Evolutionary conservation across 1,140 invertebrate genomes (phyloP), one percentile per base, ranked within the genome.

Genomic region (Hermatobates lingyangjiaoensis): DNA sequence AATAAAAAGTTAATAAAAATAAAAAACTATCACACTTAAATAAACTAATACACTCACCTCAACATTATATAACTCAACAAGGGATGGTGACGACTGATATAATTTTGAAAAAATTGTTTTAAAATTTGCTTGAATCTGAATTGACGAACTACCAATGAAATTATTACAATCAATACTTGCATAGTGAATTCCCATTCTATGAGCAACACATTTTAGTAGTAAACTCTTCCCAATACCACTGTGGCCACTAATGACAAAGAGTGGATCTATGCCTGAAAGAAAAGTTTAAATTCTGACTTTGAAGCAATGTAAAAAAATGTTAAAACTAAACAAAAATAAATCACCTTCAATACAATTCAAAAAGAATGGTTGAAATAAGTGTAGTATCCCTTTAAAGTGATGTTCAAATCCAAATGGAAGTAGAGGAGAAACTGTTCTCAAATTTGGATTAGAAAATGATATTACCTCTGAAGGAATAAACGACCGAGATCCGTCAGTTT

Each of bases 201-300:
- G 15, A 38, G 20, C 27, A 7, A 42, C 18, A 7, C 12, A 15
- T 26, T 34, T 14, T 12, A 54, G 26, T 4, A 54, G 30, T 18
- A 51, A 15, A 30, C 24, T 54, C 48, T 54, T 54, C 15, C 53
- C 53, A 27, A 40, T 18, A 7, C 53, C 53, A 54, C 53, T 54
- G 15, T 27, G 15, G 2, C 53, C 53, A 34, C 15, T 12, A 5
- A 54, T 5, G 1, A 54, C 27, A 23, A 54, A 50, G n/a, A 50
- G 26, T 18, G 53, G 53, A 15, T 46, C 15, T 7, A 54, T 24
- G 4, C 44, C 53, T 50, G 40, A 2, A 54, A 48, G 40, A 27
- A 39, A 27, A n/a, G n/a, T n/a, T n/a, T n/a, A n/a, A n/a, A n/a
- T n/a, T n/a, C n/a, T n/a, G n/a, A n/a, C n/a, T n/a, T n/a, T n/a